Evolutionary conservation across 2,888 invertebrate genomes (phyloP).

Genomic region (Acleris sparsana): DNA sequence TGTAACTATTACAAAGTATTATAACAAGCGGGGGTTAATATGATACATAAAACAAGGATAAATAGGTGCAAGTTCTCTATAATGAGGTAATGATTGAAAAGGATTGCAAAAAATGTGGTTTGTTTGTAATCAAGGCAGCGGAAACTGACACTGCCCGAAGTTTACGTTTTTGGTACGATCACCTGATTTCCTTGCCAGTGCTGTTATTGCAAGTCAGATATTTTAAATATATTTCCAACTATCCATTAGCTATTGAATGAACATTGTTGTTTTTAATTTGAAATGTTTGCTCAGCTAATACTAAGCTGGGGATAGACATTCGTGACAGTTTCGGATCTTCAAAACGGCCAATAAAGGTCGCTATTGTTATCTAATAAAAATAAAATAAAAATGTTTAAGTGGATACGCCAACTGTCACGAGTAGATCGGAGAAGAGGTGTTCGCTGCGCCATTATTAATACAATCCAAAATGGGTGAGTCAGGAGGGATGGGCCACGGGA

Average conservation of each 20-base stretch:
- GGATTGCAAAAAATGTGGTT: too few species aligned
- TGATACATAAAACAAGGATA: too few species aligned
- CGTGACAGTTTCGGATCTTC: conserved; percentile 73
- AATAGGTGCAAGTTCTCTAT: too few species aligned
- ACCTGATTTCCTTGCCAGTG: too few species aligned
- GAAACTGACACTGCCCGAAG: too few species aligned
- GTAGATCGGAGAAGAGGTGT: conserved; percentile 6
- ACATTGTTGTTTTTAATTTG: conserved; percentile 13
- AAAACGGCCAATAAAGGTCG: conserved; percentile 75
- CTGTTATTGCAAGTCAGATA: too few species aligned
- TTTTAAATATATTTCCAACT: background rate
- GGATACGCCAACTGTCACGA: conserved; percentile 1
- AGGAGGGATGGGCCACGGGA: conserved; percentile 1
- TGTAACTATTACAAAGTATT: too few species aligned
- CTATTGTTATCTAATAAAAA: conserved; percentile 49
- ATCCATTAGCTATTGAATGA: background rate
- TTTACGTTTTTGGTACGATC: too few species aligned
- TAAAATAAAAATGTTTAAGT: conserved; percentile 9
- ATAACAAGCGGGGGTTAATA: too few species aligned
- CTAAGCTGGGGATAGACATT: conserved; percentile 54
- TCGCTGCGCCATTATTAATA: conserved; percentile 9
- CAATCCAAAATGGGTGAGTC: conserved; percentile 5
- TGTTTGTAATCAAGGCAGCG: too few species aligned
- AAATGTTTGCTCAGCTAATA: conserved; percentile 20
- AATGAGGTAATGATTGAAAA: too few species aligned